Evolutionary conservation across 92 coral and sea anemone species (phyloP), one percentile per base, ranked within the genome.

Genomic region (Actinostola sp.): DNA sequence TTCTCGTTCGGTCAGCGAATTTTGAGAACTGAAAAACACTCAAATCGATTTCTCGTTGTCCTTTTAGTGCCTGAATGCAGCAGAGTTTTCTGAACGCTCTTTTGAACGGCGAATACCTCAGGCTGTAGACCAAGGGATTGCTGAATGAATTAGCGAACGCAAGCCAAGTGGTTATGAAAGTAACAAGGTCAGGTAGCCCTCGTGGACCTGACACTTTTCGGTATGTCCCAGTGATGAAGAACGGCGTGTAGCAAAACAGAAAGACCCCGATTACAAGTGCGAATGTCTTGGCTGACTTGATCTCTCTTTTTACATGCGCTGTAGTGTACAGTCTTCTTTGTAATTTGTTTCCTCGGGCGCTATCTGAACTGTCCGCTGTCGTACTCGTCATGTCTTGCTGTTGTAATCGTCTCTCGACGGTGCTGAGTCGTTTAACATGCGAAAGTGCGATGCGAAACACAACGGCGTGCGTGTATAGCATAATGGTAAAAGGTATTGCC

Each of bases 131-230:
- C 16, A 93, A 50, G 17, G 98, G 98, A 71, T 93, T 93, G 45
- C 92, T 71, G 55, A 84, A 93, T 9, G 93, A 91, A 53, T 93
- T 93, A 5, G 93, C 82, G 70, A 90, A 93, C 2, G 85, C 98
- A 5, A 93, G 30, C 98, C 98, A 93, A 41, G 88, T 93, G 8
- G 89, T 81, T 3, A 82, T 24, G 0, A 80, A 53, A 27, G 89
- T 72, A 14, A 67, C 82, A 49, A 70, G 49, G 10, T 77, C 41
- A 14, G 86, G 71, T 6, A 93, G 87, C 3, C 73, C 73, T 17
- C 42, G 61, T 0, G 81, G 82, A 12, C 93, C 93, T 1, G 88
- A 83, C 25, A 84, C 76, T 11, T 86, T 84, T 1, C 97, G 75
- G 59, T 86, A 84, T 2, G 98, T 93, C 1, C 91, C 98, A 0